Evolutionary conservation across 2,113 vertebrate genomes (phyloP).

Genomic region (Rana temporaria): DNA sequence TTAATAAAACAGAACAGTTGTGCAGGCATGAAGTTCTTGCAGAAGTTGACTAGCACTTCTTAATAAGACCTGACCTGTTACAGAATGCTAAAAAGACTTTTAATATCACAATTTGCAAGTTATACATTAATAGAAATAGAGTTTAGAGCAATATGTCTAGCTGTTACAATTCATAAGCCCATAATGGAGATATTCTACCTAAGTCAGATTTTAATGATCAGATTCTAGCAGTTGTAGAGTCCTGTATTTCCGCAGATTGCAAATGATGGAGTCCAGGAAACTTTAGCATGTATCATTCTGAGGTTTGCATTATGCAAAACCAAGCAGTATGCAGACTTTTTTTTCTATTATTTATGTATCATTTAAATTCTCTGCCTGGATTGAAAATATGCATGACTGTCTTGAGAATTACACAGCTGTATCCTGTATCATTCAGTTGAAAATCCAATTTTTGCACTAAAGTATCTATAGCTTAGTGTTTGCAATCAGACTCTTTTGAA

Average conservation of each 20-base stretch:
- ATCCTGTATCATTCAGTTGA: too few relatives aligned
- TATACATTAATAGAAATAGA: too few relatives aligned
- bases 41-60: too few relatives aligned
- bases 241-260: not conserved
- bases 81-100: not conserved
- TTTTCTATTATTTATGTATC: slow-evolving; percentile 16
- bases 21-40: too few relatives aligned
- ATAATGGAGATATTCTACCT: not conserved
- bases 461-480: too few relatives aligned
- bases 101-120: not conserved
- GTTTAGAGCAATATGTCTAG: not conserved
- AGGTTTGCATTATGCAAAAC: slow-evolving; percentile 27
- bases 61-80: too few relatives aligned
- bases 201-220: not conserved
- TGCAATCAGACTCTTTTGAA: too few relatives aligned
- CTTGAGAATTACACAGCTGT: not conserved
- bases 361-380: not conserved
- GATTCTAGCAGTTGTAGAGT: not conserved
- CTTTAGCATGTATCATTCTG: not conserved
- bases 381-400: not conserved
- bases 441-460: too few relatives aligned
- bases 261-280: not conserved
- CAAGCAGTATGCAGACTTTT: not conserved
- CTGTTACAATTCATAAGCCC: not conserved
- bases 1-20: too few relatives aligned